phyloP scores from a whole-genome alignment of 2,113 vertebrate species.

The Chionodraco myersi region DNA sequence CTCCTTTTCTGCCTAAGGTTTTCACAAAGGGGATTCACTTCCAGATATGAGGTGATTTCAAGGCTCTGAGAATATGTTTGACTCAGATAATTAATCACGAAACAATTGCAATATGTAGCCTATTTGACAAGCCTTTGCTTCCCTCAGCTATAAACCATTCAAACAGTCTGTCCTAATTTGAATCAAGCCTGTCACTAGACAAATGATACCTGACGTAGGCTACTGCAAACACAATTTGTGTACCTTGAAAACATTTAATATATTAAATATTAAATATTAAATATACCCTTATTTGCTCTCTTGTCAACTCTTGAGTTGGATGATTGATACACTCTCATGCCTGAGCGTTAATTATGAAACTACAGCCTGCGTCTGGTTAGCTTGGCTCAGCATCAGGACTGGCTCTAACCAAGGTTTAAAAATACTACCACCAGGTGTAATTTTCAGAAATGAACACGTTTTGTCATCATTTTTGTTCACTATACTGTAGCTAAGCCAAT shows the following conservation, averaged over 20 bases:
- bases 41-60: constrained; percentile 39
- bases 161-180: background rate
- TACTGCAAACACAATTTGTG: background rate
- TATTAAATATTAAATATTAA: background rate
- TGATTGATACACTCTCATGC: constrained; percentile 17
- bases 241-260: background rate
- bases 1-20: constrained; percentile 24
- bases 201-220: constrained; percentile 4
- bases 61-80: constrained; percentile 3
- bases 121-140: background rate
- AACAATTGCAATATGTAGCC: constrained; percentile 13
- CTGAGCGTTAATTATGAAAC: background rate
- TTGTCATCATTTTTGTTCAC: constrained; percentile 9
- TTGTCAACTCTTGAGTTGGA: constrained; percentile 3
- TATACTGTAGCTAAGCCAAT: constrained; percentile 14
- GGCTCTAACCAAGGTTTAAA: background rate
- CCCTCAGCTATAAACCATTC: background rate
- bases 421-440: constrained; percentile 1
- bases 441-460: background rate
- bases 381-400: constrained; percentile 21
- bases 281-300: background rate
- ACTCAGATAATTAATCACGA: constrained; percentile 19
- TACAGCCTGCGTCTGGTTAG: background rate
- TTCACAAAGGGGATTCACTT: constrained; percentile 27
- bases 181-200: background rate